Conservation (phyloP, 2,113 vertebrate species). For the Sphyrna mokarran region DNA sequence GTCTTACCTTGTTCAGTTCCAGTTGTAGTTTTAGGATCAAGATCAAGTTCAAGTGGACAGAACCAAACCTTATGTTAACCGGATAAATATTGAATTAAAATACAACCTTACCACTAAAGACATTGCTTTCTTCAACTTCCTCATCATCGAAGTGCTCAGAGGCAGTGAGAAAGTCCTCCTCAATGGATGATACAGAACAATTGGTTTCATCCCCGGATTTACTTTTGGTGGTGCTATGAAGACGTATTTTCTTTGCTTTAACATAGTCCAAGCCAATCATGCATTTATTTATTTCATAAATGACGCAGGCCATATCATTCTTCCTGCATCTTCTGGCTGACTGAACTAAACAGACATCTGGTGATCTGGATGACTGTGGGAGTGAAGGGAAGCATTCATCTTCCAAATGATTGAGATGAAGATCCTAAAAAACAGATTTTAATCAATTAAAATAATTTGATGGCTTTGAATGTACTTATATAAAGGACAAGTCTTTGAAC, state of each 20-base stretch:
- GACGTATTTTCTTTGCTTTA: conserved; percentile 68
- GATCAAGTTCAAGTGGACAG: background rate
- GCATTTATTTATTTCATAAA: conserved; percentile 93
- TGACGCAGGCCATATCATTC: conserved; percentile 66
- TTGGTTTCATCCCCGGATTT: conserved; percentile 86
- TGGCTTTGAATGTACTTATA: background rate
- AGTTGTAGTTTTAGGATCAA: background rate
- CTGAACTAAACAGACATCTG: conserved; percentile 83
- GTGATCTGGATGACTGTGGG: conserved; percentile 63
- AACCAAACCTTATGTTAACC: background rate
- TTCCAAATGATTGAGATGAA: conserved; percentile 38
- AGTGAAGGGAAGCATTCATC: conserved; percentile 45
- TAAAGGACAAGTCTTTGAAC: too few species aligned
- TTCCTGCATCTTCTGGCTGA: conserved; percentile 61
- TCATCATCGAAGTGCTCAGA: conserved; percentile 90
- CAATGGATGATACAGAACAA: conserved; percentile 87
- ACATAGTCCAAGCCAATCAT: conserved; percentile 82
- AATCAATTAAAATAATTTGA: background rate
- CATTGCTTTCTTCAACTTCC: conserved; percentile 68
- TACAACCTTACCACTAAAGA: conserved; percentile 63
- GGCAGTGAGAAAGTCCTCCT: conserved; percentile 91
- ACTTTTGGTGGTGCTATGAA: conserved; percentile 49
- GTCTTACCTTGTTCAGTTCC: background rate
- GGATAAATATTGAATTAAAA: background rate
- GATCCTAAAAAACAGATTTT: background rate